Conservation (phyloP, 2,797 vertebrate species). For the Hoplostethus atlanticus region DNA sequence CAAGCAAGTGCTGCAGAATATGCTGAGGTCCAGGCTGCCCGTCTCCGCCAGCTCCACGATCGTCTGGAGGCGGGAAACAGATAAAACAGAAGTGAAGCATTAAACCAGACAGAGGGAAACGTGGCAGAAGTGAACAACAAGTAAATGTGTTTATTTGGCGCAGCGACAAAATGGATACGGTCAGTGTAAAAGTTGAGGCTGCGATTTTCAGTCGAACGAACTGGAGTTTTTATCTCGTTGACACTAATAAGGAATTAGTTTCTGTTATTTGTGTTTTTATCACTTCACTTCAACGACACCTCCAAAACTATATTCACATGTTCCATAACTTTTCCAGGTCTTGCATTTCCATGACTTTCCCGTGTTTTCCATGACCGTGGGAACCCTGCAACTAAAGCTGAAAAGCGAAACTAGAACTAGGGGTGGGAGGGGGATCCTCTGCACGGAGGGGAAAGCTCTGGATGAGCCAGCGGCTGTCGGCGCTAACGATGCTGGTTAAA, state of each 20-base stretch:
- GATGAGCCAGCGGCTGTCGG: slow-evolving; percentile 1
- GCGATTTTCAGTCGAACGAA: slow-evolving; percentile 22
- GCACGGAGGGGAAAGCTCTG: slow-evolving; percentile 32
- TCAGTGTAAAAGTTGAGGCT: slow-evolving; percentile 10
- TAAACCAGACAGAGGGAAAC: background rate
- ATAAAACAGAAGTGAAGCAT: slow-evolving; percentile 21
- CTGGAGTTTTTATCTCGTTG: no score
- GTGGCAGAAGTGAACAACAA: slow-evolving; percentile 4
- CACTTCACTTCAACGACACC: no score
- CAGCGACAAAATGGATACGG: slow-evolving; percentile 30
- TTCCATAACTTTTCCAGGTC: no score
- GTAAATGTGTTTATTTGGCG: slow-evolving; percentile 28
- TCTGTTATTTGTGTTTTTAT: no score
- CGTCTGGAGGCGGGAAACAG: slow-evolving; percentile 82
- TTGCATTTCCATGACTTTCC: no score
- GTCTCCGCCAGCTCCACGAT: slow-evolving; percentile 99
- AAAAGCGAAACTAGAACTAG: background rate
- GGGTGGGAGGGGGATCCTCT: slow-evolving; percentile 3
- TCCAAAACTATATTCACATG: no score
- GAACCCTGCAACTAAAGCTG: no score
- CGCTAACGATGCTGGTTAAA: slow-evolving; percentile 56
- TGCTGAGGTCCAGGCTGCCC: slow-evolving; percentile 97
- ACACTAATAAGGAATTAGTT: no score
- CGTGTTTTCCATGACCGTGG: no score
- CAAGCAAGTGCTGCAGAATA: slow-evolving; percentile 99